A percentile compares a stretch with the other conserved stretches of the same genome.
Conservation (phyloP, 2,113 vertebrate genomes). For the Dryoscopus gambensis region DNA sequence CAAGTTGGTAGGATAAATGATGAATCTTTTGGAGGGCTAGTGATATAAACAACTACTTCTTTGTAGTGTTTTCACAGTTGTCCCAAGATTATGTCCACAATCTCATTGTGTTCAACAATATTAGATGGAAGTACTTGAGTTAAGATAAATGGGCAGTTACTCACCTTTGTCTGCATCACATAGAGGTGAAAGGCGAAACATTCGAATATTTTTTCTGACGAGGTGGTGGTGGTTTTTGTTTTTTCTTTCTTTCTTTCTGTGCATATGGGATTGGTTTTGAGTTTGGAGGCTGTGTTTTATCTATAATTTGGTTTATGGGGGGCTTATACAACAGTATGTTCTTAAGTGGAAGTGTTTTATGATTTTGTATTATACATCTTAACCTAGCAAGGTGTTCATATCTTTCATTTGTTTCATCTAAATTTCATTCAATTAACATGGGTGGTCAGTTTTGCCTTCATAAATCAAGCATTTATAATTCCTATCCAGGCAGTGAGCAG, state of each 20-base stretch:
- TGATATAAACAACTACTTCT: neutral
- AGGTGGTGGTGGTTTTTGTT: too few relatives aligned
- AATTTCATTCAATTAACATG: neutral
- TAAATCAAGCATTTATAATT: neutral
- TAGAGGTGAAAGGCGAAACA: neutral
- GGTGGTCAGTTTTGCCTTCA: neutral
- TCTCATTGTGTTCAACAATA: accelerated
- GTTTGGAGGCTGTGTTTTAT: neutral
- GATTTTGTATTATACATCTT: neutral
- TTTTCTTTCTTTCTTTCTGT: neutral
- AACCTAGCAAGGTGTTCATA: neutral
- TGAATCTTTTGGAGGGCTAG: neutral
- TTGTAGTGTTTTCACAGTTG: neutral
- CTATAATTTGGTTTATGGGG: neutral
- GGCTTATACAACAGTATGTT: neutral
- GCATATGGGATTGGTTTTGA: neutral
- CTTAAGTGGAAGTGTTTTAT: neutral
- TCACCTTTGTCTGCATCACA: neutral
- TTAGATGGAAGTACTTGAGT: neutral
- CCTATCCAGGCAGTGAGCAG: neutral
- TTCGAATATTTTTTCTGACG: neutral
- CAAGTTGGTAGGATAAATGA: neutral
- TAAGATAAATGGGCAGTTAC: neutral
- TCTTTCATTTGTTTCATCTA: neutral
- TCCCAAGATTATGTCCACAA: neutral